Conservation (phyloP, 37 sponge, comb jelly and placozoan genomes). For the Bolinopsis microptera region DNA sequence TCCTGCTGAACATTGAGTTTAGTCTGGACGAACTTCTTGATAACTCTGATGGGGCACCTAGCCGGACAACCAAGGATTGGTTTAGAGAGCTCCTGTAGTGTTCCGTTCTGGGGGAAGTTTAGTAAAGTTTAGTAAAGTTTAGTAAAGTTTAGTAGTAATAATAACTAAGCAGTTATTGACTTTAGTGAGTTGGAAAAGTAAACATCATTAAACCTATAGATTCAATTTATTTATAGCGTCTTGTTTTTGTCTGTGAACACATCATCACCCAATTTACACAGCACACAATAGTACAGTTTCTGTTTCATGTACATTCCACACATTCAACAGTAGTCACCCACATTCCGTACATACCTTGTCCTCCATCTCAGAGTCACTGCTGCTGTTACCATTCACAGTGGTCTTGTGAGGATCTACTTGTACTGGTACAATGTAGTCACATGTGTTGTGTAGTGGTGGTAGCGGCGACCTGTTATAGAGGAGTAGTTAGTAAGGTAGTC, state of each 20-base stretch:
- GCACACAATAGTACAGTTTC: too few relatives aligned
- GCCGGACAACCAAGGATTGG: slow-evolving; percentile 37
- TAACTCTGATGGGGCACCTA: slow-evolving; percentile 44
- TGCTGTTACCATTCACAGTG: neutral
- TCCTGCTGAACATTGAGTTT: slow-evolving; percentile 13
- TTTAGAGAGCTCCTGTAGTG: neutral
- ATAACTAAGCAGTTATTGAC: too few relatives aligned
- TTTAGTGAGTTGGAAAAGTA: too few relatives aligned
- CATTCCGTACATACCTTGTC: neutral
- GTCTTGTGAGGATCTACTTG: slow-evolving; percentile 19
- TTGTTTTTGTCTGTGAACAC: too few relatives aligned
- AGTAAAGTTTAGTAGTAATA: too few relatives aligned
- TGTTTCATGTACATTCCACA: too few relatives aligned
- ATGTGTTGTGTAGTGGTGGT: neutral
- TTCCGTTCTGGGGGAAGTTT: neutral
- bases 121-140: too few relatives aligned
- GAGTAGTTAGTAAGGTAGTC: neutral
- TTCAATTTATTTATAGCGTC: too few relatives aligned
- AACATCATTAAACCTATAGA: too few relatives aligned
- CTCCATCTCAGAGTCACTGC: neutral
- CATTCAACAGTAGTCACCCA: too few relatives aligned
- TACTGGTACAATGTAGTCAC: slow-evolving; percentile 45
- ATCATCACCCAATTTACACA: too few relatives aligned
- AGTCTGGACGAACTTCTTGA: slow-evolving; percentile 38
- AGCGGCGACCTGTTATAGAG: slow-evolving; percentile 4